Conservation (phyloP, 2,888 invertebrate genomes). For the Epistrophe eligans region DNA sequence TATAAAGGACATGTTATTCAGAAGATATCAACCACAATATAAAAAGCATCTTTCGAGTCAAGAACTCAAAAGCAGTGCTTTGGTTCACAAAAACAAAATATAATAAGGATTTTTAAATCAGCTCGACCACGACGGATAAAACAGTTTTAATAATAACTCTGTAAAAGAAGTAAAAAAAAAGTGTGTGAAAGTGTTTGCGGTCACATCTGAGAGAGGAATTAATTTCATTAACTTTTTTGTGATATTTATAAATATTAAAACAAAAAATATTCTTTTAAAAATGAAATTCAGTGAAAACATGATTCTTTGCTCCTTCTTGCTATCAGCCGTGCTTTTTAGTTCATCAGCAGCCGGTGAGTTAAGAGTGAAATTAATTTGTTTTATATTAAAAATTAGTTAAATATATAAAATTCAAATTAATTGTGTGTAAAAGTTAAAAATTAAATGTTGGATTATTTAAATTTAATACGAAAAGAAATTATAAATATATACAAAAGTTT, state of each 20-base stretch:
- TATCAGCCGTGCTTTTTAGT: slow-evolving; percentile 77
- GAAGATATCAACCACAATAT: slow-evolving; percentile 80
- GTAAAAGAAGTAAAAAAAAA: slow-evolving; percentile 13
- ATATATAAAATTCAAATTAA: background rate
- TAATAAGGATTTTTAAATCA: slow-evolving; percentile 51
- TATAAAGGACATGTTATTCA: slow-evolving; percentile 81
- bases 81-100: background rate
- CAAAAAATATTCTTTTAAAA: slow-evolving; percentile 42
- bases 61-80: slow-evolving; percentile 51
- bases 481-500: too few relatives aligned
- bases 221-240: slow-evolving; percentile 17
- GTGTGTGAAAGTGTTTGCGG: background rate
- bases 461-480: too few relatives aligned
- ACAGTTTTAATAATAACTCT: slow-evolving; percentile 16
- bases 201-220: background rate
- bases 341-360: slow-evolving; percentile 81
- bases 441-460: background rate
- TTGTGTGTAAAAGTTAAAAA: too few relatives aligned
- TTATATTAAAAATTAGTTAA: too few relatives aligned
- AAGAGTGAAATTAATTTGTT: background rate
- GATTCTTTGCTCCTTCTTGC: slow-evolving; percentile 77
- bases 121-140: slow-evolving; percentile 3
- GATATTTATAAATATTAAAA: slow-evolving; percentile 31
- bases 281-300: slow-evolving; percentile 80
- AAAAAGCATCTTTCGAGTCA: slow-evolving; percentile 62